These are phyloP conservation scores for Gastrophysa polygoni DNA, from an alignment of 2,888 invertebrate genomes.

Conservation along the genomic window DNA sequence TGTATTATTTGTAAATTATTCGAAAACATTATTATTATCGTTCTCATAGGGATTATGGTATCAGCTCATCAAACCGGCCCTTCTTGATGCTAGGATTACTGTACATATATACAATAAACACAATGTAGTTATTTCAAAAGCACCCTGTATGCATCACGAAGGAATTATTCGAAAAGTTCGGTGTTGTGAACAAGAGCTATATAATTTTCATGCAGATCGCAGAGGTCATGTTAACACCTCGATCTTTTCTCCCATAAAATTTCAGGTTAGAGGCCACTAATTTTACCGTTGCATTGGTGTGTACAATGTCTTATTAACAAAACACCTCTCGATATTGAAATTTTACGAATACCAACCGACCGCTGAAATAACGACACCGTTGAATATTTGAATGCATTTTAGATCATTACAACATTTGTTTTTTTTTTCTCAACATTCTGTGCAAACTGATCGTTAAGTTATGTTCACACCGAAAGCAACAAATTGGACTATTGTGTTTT, in stretches of 20 bases:
- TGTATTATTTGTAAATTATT: too few relatives aligned
- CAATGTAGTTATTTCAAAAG: too few relatives aligned
- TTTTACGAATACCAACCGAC: background rate
- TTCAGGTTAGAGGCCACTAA: constrained; percentile 2
- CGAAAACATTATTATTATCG: too few relatives aligned
- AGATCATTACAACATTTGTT: background rate
- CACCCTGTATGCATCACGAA: too few relatives aligned
- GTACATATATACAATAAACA: too few relatives aligned
- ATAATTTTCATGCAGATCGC: background rate
- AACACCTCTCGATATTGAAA: constrained; percentile 1
- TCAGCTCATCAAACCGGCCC: too few relatives aligned
- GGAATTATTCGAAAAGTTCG: background rate
- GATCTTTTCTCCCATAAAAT: background rate
- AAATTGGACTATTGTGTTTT: too few relatives aligned
- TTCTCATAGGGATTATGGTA: too few relatives aligned
- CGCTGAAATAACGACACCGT: background rate
- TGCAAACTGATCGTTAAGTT: background rate
- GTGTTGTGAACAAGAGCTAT: background rate
- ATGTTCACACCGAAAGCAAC: too few relatives aligned
- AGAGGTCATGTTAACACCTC: constrained; percentile 7
- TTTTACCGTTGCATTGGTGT: constrained; percentile 5
- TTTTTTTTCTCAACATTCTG: background rate
- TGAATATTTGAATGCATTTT: background rate
- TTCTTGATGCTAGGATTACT: too few relatives aligned
- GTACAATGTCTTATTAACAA: constrained; percentile 1